Base-by-base conservation (phyloP, 1,140 invertebrate genomes). In the Drosophila nannoptera region DNA sequence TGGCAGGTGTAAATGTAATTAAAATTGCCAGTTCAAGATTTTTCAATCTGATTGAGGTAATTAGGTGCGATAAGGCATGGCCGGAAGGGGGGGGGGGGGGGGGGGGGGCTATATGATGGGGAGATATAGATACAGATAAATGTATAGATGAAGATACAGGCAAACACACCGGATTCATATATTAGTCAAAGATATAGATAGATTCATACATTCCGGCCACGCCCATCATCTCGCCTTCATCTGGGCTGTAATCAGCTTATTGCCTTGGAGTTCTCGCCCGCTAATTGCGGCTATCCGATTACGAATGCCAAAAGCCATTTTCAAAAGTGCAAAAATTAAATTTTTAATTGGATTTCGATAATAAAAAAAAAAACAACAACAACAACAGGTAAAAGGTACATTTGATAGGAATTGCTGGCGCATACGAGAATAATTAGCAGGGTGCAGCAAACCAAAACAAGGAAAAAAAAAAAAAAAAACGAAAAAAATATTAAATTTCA, bases 351-450 rank as follows among this genome's bases (percentile, higher is more conserved):
- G 77, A 73, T 84, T 86, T 86, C 75, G 36, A 75, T 56, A 42
- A 36, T 55, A 52, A 76, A 63, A 65, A 70, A 59, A 62, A 40
- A 40, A 40, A 42, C 76, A 8, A 7, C 2, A 38, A 38, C 8
- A 38, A 11, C n/a, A n/a, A 40, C 9, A 43, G 14, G 14, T 43
- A 43, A 43, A 43, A 43, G 40, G 40, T 43, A 43, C 12, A 43
- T 69, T 63, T 52, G 55, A 62, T 68, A 29, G 42, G 58, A 75
- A 48, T 64, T 64, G 74, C 71, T 72, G 54, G 43, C 64, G 78
- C 78, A 82, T 82, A 61, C 74, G 54, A 86, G 81, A 72, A 84
- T 84, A 84, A 86, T 84, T 86, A 84, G 81, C 77, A 84, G 74
- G 71, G 81, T 14, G 40, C 40, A 43, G 7, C 35, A 36, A 36